Conservation (phyloP, 2,888 invertebrate species). For the Argyresthia albistria region DNA sequence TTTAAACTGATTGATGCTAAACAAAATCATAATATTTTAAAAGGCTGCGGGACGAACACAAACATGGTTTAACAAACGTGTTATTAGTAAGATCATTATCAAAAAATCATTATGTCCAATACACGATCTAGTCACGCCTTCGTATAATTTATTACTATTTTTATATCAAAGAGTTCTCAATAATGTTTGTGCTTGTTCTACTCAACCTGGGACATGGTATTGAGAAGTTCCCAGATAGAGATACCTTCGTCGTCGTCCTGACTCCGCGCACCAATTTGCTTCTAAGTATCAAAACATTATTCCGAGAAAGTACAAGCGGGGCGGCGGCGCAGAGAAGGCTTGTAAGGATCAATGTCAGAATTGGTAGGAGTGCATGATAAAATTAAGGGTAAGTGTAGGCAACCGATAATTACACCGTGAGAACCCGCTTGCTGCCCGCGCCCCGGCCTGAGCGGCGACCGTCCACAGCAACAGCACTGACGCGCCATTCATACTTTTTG, state of each 20-base stretch:
- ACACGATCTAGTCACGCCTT: slow-evolving; percentile 55
- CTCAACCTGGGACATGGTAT: no score
- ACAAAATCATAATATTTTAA: no score
- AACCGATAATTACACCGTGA: slow-evolving; percentile 65
- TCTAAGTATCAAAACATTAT: no score
- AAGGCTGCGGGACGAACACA: not conserved
- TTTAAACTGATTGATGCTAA: no score
- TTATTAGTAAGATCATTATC: slow-evolving; percentile 52
- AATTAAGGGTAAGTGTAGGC: slow-evolving; percentile 61
- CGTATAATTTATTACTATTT: slow-evolving; percentile 7
- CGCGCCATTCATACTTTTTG: not conserved
- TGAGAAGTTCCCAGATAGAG: no score
- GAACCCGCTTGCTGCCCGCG: slow-evolving; percentile 27
- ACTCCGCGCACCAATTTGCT: no score
- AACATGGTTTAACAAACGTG: slow-evolving; percentile 11
- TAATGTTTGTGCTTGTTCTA: not conserved
- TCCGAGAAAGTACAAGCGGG: no score
- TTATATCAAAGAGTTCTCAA: not conserved
- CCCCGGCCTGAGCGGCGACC: slow-evolving; percentile 8
- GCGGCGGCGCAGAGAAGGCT: no score
- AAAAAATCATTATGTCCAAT: slow-evolving; percentile 42
- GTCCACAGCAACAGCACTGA: slow-evolving; percentile 15
- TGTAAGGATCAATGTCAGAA: slow-evolving; percentile 11
- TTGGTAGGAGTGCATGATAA: slow-evolving; percentile 38
- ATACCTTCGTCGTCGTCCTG: no score